These are phyloP conservation scores for Psammodynastes pulverulentus DNA, from an alignment of 2,113 vertebrate genomes.

Conservation along the genomic window DNA sequence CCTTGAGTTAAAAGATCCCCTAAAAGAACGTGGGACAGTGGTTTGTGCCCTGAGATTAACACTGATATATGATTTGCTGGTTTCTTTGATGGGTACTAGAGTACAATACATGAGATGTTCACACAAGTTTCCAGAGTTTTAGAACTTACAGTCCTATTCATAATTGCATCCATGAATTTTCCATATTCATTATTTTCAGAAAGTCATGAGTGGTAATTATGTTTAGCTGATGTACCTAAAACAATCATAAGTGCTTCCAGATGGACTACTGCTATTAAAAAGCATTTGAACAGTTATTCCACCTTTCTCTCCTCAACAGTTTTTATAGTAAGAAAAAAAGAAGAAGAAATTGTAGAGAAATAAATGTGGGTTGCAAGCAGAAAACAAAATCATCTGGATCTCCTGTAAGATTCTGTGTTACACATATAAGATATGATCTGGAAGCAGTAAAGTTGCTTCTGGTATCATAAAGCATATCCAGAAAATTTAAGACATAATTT, in stretches of 20 bases:
- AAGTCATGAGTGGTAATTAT: background rate
- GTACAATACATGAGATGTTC: background rate
- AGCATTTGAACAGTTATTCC: background rate
- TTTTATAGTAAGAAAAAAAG: background rate
- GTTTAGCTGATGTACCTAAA: background rate
- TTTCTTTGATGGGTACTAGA: background rate
- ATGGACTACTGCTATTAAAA: background rate
- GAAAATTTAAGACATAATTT: background rate
- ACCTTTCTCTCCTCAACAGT: background rate
- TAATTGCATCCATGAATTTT: background rate
- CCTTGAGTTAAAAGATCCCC: background rate
- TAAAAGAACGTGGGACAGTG: no score
- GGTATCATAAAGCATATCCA: background rate
- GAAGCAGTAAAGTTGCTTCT: background rate
- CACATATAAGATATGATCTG: background rate
- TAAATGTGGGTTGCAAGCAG: background rate
- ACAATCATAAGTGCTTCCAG: background rate
- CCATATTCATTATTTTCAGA: conserved; percentile 21
- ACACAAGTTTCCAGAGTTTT: background rate
- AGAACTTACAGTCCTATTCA: conserved; percentile 27
- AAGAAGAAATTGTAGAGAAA: background rate
- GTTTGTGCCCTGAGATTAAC: background rate
- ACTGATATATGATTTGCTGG: background rate
- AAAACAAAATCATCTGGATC: background rate
- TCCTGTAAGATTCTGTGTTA: background rate